Percentiles rank a stretch among this genome's conserved stretches.
Conservation (phyloP, 2,797 vertebrate species). For the Distichodus sexfasciatus region DNA sequence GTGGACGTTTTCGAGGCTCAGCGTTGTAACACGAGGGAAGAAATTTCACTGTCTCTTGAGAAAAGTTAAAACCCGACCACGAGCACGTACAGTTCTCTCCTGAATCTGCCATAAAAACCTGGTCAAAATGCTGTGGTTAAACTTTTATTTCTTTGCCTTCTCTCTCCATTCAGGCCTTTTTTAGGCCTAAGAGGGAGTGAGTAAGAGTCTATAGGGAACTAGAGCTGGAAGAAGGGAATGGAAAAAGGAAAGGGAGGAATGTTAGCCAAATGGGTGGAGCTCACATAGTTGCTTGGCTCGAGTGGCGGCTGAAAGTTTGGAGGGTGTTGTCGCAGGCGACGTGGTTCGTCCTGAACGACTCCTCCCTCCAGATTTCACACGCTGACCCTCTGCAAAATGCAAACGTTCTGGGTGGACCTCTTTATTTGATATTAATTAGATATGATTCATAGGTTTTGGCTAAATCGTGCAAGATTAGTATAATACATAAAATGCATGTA, state of each 20-base stretch:
- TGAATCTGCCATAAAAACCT: constrained; percentile 7
- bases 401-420: not conserved
- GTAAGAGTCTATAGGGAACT: constrained; percentile 13
- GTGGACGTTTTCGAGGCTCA: constrained; percentile 14
- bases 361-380: not conserved
- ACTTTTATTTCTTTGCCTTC: not conserved
- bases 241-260: constrained; percentile 25
- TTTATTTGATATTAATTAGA: too few species aligned
- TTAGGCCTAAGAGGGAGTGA: constrained; percentile 11
- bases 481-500: too few species aligned
- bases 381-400: not conserved
- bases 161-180: constrained; percentile 2
- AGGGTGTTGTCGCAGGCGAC: not conserved
- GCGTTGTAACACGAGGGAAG: not conserved
- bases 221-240: constrained; percentile 12
- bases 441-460: too few species aligned
- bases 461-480: too few species aligned
- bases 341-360: not conserved
- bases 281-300: constrained; percentile 24
- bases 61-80: constrained; percentile 18
- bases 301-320: constrained; percentile 8
- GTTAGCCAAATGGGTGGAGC: constrained; percentile 33
- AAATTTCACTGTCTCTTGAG: constrained; percentile 19
- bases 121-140: constrained; percentile 7
- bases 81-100: constrained; percentile 19